phyloP scores from a whole-genome alignment of 2,888 invertebrate genomes.

The Standfussiana lucernea region DNA sequence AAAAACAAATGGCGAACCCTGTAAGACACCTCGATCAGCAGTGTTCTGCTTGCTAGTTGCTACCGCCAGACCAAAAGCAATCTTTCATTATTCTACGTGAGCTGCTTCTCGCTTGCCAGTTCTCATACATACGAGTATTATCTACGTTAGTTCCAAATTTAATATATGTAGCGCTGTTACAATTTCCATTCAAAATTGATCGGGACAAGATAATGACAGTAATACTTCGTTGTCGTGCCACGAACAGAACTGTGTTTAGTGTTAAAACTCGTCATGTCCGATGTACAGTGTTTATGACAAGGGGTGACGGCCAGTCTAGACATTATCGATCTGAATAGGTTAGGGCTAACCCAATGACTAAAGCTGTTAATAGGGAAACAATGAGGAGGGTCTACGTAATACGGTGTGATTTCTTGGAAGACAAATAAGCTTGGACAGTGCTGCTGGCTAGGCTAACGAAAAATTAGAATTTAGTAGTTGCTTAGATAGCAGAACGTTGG shows the following conservation, averaged over 20 bases:
- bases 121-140: neutral
- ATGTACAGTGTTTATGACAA: constrained; percentile 25
- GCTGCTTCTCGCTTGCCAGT: neutral
- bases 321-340: constrained; percentile 41
- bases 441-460: neutral
- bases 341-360: constrained; percentile 7
- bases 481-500: neutral
- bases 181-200: neutral
- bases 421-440: neutral
- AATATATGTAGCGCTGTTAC: no score
- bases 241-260: neutral
- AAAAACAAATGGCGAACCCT: neutral
- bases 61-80: neutral
- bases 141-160: neutral
- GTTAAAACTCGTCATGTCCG: neutral
- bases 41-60: neutral
- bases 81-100: neutral
- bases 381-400: neutral
- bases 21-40: neutral
- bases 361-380: neutral
- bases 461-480: neutral
- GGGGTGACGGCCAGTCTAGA: constrained; percentile 42
- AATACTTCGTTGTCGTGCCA: neutral
- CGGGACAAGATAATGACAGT: neutral
- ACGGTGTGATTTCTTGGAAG: neutral